A percentile compares a stretch with the other conserved stretches of the same genome.
Conservation (phyloP, 2,113 vertebrate species). For the Megaleporinus macrocephalus region DNA sequence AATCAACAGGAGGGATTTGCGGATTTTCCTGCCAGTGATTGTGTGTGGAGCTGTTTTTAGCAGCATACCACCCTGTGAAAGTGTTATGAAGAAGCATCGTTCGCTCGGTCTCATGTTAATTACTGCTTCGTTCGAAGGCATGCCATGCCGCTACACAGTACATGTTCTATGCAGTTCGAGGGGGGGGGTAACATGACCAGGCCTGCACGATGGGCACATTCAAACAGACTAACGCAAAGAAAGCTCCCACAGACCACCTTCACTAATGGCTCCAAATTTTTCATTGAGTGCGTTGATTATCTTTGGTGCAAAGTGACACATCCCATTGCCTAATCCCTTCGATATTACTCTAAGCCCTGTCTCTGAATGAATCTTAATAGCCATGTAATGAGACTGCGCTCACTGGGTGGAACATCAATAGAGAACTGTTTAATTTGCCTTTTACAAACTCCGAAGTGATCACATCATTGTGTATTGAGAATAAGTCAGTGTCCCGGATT, state of each 20-base stretch:
- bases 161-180: neutral
- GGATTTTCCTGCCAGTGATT: neutral
- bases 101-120: neutral
- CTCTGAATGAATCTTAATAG: slow-evolving; percentile 52
- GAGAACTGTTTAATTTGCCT: slow-evolving; percentile 46
- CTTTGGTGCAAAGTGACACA: slow-evolving; percentile 15
- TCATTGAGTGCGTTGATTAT: slow-evolving; percentile 44
- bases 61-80: neutral
- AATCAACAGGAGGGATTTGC: neutral
- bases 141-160: neutral
- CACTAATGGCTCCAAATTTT: slow-evolving; percentile 38
- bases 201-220: neutral
- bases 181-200: no score
- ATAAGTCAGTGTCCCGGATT: slow-evolving; percentile 15
- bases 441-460: slow-evolving; percentile 47
- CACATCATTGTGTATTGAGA: slow-evolving; percentile 21
- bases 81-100: neutral
- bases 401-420: slow-evolving; percentile 34
- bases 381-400: slow-evolving; percentile 53
- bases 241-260: slow-evolving; percentile 9
- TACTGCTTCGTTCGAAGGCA: neutral
- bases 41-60: neutral
- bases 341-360: slow-evolving; percentile 39
- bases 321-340: slow-evolving; percentile 38
- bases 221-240: neutral